These are phyloP conservation scores for Alauda arvensis DNA, from an alignment of 2,797 vertebrate species.

Conservation along the genomic window DNA sequence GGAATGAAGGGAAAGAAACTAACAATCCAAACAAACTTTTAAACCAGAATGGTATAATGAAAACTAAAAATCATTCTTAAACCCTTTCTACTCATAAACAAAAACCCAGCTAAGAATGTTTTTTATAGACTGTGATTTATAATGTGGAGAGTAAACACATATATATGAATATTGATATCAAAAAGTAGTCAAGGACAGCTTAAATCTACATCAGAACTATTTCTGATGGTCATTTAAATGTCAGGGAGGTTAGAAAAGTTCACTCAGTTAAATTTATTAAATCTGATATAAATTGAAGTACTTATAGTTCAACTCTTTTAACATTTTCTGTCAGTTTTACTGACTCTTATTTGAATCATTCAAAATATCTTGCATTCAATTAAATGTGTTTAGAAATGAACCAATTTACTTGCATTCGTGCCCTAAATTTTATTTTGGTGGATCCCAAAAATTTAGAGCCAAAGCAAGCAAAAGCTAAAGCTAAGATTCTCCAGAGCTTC, in stretches of 20 bases:
- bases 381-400: not conserved
- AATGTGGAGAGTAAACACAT: not conserved
- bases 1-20: not conserved
- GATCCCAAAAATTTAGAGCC: not conserved
- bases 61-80: not conserved
- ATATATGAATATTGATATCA: not conserved
- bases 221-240: not conserved
- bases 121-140: not conserved
- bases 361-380: not conserved
- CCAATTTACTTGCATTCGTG: not conserved
- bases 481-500: not conserved
- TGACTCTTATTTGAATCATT: not conserved
- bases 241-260: not conserved
- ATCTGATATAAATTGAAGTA: not conserved
- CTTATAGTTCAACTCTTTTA: not conserved
- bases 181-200: not conserved
- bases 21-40: not conserved
- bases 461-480: not conserved
- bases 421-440: not conserved
- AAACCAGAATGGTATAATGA: not conserved
- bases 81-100: not conserved
- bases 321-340: not conserved
- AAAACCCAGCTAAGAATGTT: rapidly evolving
- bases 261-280: not conserved
- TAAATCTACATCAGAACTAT: not conserved